Conservation (phyloP, 2,888 invertebrate species). For the Drosophila longiperda region DNA sequence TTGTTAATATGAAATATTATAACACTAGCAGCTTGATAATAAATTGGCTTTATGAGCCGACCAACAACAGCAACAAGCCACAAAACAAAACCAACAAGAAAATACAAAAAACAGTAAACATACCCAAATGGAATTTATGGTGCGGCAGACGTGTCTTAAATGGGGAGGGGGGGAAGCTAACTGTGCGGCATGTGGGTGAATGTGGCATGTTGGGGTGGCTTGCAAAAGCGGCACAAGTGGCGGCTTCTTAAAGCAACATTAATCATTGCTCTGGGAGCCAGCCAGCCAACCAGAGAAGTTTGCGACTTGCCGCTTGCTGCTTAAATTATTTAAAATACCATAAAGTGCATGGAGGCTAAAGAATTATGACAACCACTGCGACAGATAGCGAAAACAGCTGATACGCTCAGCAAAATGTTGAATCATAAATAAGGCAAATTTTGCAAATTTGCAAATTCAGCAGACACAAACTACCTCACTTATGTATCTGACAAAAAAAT, state of each 20-base stretch:
- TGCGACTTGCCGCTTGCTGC: constrained; percentile 25
- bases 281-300: constrained; percentile 16
- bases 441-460: constrained; percentile 61
- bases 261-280: constrained; percentile 64
- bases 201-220: background rate
- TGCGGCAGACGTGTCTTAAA: constrained; percentile 46
- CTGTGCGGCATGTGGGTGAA: background rate
- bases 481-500: background rate
- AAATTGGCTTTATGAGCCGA: constrained; percentile 63
- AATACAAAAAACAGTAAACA: constrained; percentile 26
- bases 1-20: constrained; percentile 74
- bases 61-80: constrained; percentile 61
- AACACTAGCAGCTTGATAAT: constrained; percentile 60
- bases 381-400: constrained; percentile 63
- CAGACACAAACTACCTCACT: constrained; percentile 39
- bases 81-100: constrained; percentile 38
- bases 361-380: constrained; percentile 64
- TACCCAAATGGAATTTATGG: constrained; percentile 63
- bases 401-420: constrained; percentile 44
- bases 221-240: constrained; percentile 66
- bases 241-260: constrained; percentile 75
- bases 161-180: constrained; percentile 22
- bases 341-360: constrained; percentile 53
- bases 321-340: constrained; percentile 68
- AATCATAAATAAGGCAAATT: constrained; percentile 57